Conservation (phyloP, 2,888 invertebrate genomes). For the Steinernema carpocapsae region DNA sequence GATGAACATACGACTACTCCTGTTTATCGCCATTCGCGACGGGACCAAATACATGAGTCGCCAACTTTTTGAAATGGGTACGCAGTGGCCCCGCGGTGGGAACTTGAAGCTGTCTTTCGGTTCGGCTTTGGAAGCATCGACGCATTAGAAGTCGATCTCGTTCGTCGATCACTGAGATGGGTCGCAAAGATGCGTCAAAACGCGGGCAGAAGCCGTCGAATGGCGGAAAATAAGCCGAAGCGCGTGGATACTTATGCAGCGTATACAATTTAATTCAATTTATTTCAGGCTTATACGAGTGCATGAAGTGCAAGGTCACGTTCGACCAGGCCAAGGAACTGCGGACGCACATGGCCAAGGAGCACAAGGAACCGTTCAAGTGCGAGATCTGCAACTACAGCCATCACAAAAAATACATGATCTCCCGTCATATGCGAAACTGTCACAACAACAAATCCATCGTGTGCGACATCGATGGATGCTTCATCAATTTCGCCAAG, state of each 20-base stretch:
- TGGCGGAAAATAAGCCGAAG: no score
- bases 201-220: no score
- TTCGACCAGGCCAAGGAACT: conserved; percentile 29
- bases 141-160: no score
- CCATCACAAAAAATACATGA: conserved; percentile 34
- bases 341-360: conserved; percentile 15
- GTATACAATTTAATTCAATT: no score
- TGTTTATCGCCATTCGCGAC: not conserved
- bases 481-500: not conserved
- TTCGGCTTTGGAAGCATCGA: no score
- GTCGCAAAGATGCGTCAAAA: no score
- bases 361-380: not conserved
- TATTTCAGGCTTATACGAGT: not conserved
- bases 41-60: no score
- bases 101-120: no score
- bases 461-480: not conserved
- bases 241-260: no score
- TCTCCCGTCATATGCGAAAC: conserved; percentile 37
- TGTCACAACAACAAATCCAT: conserved; percentile 34
- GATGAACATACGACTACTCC: not conserved
- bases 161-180: no score
- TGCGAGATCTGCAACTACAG: conserved; percentile 38
- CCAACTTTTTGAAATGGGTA: no score
- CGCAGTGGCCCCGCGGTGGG: no score
- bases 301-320: not conserved